Evolutionary conservation across 2,888 invertebrate genomes (phyloP).

Genomic region (Drepana falcataria): DNA sequence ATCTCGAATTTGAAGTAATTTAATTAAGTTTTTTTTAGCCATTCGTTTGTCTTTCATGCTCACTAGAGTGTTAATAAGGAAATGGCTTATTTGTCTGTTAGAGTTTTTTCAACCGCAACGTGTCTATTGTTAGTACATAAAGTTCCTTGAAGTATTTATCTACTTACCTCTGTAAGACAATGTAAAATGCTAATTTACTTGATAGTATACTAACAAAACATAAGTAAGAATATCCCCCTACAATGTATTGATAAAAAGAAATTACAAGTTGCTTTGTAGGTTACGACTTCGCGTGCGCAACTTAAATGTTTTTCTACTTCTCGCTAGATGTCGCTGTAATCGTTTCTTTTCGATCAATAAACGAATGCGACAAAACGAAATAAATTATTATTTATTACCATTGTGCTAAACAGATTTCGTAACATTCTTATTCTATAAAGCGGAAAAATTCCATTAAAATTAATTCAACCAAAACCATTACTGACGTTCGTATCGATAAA

Average conservation of each 20-base stretch:
- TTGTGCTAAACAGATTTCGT: slow-evolving; percentile 68
- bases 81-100: slow-evolving; percentile 56
- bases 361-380: slow-evolving; percentile 21
- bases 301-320: slow-evolving; percentile 34
- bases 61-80: slow-evolving; percentile 57
- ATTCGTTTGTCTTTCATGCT: slow-evolving; percentile 47
- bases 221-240: background rate
- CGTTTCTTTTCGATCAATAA: slow-evolving; percentile 28
- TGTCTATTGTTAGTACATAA: slow-evolving; percentile 55
- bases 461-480: slow-evolving; percentile 77
- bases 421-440: slow-evolving; percentile 75
- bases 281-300: slow-evolving; percentile 51
- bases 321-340: slow-evolving; percentile 53
- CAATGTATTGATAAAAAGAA: slow-evolving; percentile 14
- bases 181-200: slow-evolving; percentile 42
- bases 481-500: slow-evolving; percentile 75
- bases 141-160: slow-evolving; percentile 61
- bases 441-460: slow-evolving; percentile 77
- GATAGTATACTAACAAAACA: slow-evolving; percentile 6
- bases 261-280: too few species aligned
- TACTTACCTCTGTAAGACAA: slow-evolving; percentile 29
- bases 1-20: slow-evolving; percentile 11
- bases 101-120: slow-evolving; percentile 62
- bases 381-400: slow-evolving; percentile 61
- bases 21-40: slow-evolving; percentile 14